phyloP scores from a whole-genome alignment of 1,140 invertebrate genomes.

The Solenopsis fugax region DNA sequence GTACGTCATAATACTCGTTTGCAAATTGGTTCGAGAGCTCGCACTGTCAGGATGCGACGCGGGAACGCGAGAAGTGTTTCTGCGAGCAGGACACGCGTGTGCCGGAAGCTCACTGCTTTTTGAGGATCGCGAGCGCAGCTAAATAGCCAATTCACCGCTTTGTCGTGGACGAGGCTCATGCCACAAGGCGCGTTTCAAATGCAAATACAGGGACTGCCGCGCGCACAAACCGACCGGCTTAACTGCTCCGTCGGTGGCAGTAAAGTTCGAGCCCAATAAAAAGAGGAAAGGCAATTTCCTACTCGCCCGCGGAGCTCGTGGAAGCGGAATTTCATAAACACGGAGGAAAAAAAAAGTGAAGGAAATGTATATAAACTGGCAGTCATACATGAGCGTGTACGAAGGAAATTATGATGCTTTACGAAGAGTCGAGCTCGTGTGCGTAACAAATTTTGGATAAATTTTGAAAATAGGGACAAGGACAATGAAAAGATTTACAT shows the following conservation, averaged over 20 bases:
- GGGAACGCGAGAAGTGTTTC: not conserved
- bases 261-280: conserved; percentile 64
- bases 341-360: conserved; percentile 2
- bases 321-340: conserved; percentile 52
- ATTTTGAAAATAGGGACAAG: not conserved
- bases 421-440: not conserved
- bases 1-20: conserved; percentile 1
- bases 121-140: conserved; percentile 29
- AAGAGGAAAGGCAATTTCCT: conserved; percentile 67
- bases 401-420: conserved; percentile 14
- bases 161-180: conserved; percentile 55
- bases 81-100: conserved; percentile 26
- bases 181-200: conserved; percentile 59
- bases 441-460: conserved; percentile 12
- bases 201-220: conserved; percentile 47
- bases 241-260: conserved; percentile 47
- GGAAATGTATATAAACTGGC: conserved; percentile 23
- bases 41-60: not conserved
- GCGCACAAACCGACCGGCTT: conserved; percentile 61
- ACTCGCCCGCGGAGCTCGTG: conserved; percentile 42
- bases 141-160: conserved; percentile 68
- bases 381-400: not conserved
- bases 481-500: not conserved
- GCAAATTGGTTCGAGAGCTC: not conserved
- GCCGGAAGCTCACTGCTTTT: conserved; percentile 42